Evolutionary conservation across 92 coral and sea anemone species (phyloP).

Genomic region (Metridium senile): DNA sequence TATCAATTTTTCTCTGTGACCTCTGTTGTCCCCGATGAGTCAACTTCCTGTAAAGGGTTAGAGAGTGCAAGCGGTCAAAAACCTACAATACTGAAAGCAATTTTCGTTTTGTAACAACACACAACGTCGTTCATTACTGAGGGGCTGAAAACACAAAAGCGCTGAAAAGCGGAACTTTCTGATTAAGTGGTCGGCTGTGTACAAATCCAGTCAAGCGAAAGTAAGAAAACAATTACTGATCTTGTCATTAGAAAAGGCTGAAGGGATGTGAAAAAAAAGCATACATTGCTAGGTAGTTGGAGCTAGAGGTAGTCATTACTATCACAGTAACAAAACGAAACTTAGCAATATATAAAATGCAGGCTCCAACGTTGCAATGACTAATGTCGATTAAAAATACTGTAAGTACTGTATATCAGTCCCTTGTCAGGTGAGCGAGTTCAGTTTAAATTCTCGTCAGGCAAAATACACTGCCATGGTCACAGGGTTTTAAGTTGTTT

Average conservation of each 20-base stretch:
- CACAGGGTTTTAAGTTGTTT: slow-evolving; percentile 23
- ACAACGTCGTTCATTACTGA: neutral
- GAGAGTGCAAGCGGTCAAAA: neutral
- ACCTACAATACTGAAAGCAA: slow-evolving; percentile 1
- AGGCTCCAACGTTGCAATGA: slow-evolving; percentile 1
- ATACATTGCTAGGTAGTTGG: slow-evolving; percentile 30
- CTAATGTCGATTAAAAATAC: slow-evolving; percentile 15
- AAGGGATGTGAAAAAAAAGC: slow-evolving; percentile 9
- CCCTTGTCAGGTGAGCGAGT: neutral
- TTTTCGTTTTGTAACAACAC: slow-evolving; percentile 15
- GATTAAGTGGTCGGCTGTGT: slow-evolving; percentile 19
- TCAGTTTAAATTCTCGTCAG: slow-evolving; percentile 27
- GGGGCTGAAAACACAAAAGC: neutral
- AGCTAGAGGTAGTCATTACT: no score
- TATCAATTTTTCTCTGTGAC: neutral
- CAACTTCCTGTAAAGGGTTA: slow-evolving; percentile 20
- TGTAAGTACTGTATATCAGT: slow-evolving; percentile 3
- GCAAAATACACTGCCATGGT: slow-evolving; percentile 34
- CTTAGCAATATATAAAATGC: slow-evolving; percentile 16
- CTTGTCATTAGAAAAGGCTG: no score
- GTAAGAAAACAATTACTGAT: neutral
- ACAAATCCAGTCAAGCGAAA: slow-evolving; percentile 38
- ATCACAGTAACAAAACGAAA: no score
- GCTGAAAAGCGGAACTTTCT: slow-evolving; percentile 25
- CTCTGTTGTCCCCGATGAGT: slow-evolving; percentile 17